Evolutionary conservation across 2,113 vertebrate species (phyloP).

Genomic region (Piaya cayana): DNA sequence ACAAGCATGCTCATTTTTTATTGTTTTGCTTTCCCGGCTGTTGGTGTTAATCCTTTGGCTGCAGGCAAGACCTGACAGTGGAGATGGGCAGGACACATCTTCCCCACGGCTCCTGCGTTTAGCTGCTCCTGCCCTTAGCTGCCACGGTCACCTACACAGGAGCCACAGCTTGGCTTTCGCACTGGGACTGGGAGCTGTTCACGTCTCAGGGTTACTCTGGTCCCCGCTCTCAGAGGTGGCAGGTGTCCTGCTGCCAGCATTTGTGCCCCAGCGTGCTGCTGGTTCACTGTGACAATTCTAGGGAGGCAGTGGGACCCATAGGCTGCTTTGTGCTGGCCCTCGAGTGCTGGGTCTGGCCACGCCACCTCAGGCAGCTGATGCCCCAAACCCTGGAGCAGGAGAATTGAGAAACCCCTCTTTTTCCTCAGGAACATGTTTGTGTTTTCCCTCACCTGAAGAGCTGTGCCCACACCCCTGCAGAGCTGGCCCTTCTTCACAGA

Average conservation of each 20-base stretch:
- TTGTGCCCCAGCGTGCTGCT: not conserved
- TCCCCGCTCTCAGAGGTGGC: not conserved
- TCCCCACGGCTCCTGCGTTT: not conserved
- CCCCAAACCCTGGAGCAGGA: not conserved
- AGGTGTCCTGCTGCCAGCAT: not conserved
- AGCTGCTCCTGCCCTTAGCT: not conserved
- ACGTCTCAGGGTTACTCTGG: not conserved
- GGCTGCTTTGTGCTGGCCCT: not conserved
- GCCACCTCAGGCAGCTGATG: not conserved
- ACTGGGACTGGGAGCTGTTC: not conserved
- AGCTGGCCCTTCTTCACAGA: slow-evolving; percentile 25
- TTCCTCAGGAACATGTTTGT: slow-evolving; percentile 58
- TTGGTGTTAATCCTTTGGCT: not conserved
- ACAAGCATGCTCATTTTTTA: not conserved
- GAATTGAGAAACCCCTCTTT: slow-evolving; percentile 24
- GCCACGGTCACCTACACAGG: not conserved
- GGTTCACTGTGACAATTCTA: slow-evolving; percentile 48
- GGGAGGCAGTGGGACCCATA: not conserved
- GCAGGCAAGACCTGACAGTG: not conserved
- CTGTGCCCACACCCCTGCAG: not conserved
- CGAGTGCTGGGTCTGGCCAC: not conserved
- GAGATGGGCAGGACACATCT: not conserved
- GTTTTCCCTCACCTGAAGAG: slow-evolving; percentile 22
- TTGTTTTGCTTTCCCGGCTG: not conserved
- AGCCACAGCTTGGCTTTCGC: not conserved